Conservation (phyloP, 2,888 invertebrate species). For the Cantharis nigra region DNA sequence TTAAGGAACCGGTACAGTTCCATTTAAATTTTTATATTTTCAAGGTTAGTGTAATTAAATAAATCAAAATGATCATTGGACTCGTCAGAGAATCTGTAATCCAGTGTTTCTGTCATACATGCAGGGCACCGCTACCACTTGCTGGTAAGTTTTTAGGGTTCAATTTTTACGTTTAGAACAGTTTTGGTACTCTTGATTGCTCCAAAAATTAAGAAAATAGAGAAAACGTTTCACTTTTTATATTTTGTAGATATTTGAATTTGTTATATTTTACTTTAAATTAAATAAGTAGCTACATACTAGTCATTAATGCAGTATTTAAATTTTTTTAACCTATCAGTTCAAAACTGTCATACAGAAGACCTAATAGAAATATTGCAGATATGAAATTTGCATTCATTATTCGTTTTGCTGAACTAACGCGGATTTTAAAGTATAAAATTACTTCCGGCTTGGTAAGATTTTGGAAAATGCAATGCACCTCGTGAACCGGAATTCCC, state of each 20-base stretch:
- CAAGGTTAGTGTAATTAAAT: constrained; percentile 23
- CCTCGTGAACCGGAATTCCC: constrained; percentile 17
- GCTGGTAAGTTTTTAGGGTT: constrained; percentile 66
- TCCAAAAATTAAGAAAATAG: not conserved
- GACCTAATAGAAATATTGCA: not conserved
- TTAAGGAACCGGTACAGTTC: constrained; percentile 21
- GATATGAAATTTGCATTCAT: not conserved
- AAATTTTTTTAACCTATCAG: not conserved
- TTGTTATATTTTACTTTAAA: too few relatives aligned
- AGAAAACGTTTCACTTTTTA: not conserved
- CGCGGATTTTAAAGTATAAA: not conserved
- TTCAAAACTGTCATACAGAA: not conserved
- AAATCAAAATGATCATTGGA: constrained; percentile 77
- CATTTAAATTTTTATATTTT: constrained; percentile 9
- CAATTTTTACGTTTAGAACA: not conserved
- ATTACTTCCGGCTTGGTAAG: constrained; percentile 10
- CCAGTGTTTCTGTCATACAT: constrained; percentile 93
- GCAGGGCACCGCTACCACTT: constrained; percentile 82
- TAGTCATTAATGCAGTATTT: not conserved
- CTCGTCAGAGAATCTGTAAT: constrained; percentile 89
- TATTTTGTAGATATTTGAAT: not conserved
- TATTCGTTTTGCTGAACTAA: not conserved
- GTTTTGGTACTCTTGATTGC: not conserved
- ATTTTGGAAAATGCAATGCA: constrained; percentile 13
- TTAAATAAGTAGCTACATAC: not conserved